Conservation (phyloP, 2,113 vertebrate genomes). For the Aramus guarauna region DNA sequence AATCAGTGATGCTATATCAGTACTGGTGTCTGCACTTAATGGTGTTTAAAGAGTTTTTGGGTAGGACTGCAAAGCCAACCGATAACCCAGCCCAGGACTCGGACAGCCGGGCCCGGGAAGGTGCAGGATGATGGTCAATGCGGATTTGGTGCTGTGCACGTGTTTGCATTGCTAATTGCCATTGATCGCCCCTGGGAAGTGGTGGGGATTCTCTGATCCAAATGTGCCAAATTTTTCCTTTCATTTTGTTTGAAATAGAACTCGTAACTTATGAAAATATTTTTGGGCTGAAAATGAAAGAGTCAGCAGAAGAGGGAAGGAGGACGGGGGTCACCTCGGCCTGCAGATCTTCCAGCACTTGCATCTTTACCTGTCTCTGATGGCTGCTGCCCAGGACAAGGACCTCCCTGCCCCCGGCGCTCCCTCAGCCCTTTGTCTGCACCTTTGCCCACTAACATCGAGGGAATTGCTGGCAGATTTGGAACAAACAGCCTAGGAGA, state of each 20-base stretch:
- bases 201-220: neutral
- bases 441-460: neutral
- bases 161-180: neutral
- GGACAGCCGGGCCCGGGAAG: neutral
- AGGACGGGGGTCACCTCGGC: neutral
- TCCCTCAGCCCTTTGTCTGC: neutral
- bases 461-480: neutral
- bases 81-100: neutral
- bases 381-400: neutral
- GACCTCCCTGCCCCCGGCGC: neutral
- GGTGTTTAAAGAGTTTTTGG: neutral
- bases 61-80: neutral
- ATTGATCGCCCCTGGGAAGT: neutral
- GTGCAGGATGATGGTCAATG: neutral
- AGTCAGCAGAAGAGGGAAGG: neutral
- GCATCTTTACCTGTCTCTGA: neutral
- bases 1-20: neutral
- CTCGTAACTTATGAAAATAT: neutral
- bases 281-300: neutral
- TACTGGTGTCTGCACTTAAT: neutral
- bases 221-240: neutral
- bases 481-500: neutral
- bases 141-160: neutral
- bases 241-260: neutral
- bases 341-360: neutral